phyloP scores from a whole-genome alignment of 2,888 invertebrate species.

The Ephialtes manifestator region DNA sequence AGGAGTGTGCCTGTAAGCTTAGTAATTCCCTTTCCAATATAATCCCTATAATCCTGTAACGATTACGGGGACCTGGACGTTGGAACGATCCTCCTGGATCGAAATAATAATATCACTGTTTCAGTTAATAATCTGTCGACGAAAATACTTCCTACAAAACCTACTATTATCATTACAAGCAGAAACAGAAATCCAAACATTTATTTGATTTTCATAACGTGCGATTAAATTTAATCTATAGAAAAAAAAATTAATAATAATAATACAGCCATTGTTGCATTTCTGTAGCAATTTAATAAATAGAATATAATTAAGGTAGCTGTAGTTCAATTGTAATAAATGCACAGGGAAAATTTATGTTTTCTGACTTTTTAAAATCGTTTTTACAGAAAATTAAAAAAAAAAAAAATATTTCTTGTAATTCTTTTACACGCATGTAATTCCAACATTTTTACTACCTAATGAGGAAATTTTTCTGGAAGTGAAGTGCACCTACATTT shows the following conservation, averaged over 20 bases:
- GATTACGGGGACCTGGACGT: neutral
- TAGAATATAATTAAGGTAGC: neutral
- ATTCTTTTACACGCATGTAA: neutral
- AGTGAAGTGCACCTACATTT: neutral
- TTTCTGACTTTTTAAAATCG: neutral
- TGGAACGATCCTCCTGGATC: neutral
- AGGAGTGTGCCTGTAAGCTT: neutral
- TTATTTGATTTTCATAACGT: too few relatives aligned
- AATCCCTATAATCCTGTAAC: neutral
- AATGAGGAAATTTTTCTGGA: neutral
- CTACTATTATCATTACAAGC: too few relatives aligned
- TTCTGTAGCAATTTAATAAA: too few relatives aligned
- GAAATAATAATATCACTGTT: neutral
- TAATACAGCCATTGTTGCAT: too few relatives aligned
- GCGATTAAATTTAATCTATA: too few relatives aligned
- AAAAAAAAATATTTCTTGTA: neutral
- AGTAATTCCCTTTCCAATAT: constrained; percentile 7
- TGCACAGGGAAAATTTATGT: too few relatives aligned
- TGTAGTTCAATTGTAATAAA: too few relatives aligned
- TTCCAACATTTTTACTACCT: neutral
- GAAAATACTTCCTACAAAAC: too few relatives aligned
- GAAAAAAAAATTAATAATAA: too few relatives aligned
- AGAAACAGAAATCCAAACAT: too few relatives aligned
- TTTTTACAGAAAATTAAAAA: neutral
- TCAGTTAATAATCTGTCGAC: neutral